Evolutionary conservation across 2,888 invertebrate genomes (phyloP).

Genomic region (Calameuta idolon): DNA sequence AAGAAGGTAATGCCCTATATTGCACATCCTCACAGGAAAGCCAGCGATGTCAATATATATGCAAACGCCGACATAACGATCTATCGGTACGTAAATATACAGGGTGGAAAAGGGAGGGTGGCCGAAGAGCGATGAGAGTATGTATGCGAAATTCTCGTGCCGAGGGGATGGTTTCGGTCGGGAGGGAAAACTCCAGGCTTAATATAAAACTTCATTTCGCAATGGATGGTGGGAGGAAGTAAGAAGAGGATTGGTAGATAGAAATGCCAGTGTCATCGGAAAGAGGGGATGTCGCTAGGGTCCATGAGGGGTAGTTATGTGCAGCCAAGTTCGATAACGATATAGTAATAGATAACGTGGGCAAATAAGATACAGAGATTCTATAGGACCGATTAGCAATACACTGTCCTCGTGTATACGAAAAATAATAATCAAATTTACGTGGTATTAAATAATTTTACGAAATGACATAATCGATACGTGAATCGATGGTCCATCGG

Average conservation of each 20-base stretch:
- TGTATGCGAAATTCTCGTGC: slow-evolving; percentile 4
- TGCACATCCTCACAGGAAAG: background rate
- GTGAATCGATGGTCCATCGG: background rate
- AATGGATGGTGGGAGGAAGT: slow-evolving; percentile 55
- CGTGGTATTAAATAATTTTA: background rate
- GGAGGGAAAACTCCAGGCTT: slow-evolving; percentile 56
- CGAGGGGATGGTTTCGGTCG: slow-evolving; percentile 20
- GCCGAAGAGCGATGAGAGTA: slow-evolving; percentile 23
- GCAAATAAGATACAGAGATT: background rate
- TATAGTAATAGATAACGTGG: background rate
- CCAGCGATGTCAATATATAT: slow-evolving; percentile 64
- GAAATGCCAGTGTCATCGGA: slow-evolving; percentile 44
- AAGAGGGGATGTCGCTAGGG: slow-evolving; percentile 16
- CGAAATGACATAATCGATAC: background rate
- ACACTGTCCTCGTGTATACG: background rate
- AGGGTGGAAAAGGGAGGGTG: slow-evolving; percentile 40
- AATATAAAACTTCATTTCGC: slow-evolving; percentile 67
- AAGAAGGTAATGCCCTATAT: background rate
- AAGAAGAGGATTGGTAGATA: slow-evolving; percentile 51
- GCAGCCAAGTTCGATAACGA: background rate
- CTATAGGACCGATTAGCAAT: background rate
- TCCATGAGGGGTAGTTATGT: background rate
- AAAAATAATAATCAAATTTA: background rate
- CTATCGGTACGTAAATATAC: slow-evolving; percentile 65
- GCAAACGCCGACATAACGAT: slow-evolving; percentile 66